A percentile compares a stretch with the other conserved stretches of the same genome.
These are phyloP conservation scores for Notolabrus celidotus DNA, from an alignment of 2,797 vertebrate genomes.

Conservation along the genomic window DNA sequence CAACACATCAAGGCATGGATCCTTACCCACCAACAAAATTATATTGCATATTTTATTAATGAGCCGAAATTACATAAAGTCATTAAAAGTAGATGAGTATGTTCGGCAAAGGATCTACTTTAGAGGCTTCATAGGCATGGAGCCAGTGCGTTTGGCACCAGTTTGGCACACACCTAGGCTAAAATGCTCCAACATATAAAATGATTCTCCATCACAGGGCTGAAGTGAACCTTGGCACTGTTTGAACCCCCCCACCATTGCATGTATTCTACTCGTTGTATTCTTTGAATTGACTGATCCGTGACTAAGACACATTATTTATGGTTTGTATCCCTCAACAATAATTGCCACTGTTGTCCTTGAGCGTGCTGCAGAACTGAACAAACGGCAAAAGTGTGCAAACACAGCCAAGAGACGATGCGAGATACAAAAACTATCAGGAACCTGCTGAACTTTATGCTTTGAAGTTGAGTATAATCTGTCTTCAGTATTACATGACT, in stretches of 20 bases:
- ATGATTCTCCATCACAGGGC: constrained; percentile 20
- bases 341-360: constrained; percentile 34
- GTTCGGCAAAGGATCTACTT: constrained; percentile 71
- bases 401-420: constrained; percentile 8
- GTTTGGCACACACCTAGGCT: constrained; percentile 66
- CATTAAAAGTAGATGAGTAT: constrained; percentile 84
- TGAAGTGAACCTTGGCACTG: constrained; percentile 14
- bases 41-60: constrained; percentile 83
- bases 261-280: constrained; percentile 41
- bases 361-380: constrained; percentile 23
- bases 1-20: constrained; percentile 74
- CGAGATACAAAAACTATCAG: constrained; percentile 12
- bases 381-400: constrained; percentile 27
- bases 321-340: constrained; percentile 15
- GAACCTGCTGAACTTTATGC: constrained; percentile 26
- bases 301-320: constrained; percentile 39
- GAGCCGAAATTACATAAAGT: constrained; percentile 82
- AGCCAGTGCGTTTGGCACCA: constrained; percentile 68
- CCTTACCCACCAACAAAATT: constrained; percentile 76
- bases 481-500: constrained; percentile 37
- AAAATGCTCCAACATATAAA: constrained; percentile 36
- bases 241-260: constrained; percentile 12
- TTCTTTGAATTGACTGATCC: constrained; percentile 37
- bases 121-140: constrained; percentile 62
- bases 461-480: constrained; percentile 46